Evolutionary conservation across 2,113 vertebrate species (phyloP).

Genomic region (Dipodomys ordii): DNA sequence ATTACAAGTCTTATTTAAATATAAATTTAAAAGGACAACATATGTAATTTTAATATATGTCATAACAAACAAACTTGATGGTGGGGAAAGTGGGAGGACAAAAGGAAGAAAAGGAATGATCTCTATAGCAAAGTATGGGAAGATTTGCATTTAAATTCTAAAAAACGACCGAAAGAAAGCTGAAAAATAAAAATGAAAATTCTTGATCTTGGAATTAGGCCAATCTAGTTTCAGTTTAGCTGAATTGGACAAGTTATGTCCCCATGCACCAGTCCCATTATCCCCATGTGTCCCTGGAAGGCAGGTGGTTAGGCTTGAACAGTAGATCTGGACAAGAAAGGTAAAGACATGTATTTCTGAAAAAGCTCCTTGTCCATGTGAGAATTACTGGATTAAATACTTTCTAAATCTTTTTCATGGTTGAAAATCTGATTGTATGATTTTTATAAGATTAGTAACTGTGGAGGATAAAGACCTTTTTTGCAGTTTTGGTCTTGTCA

Average conservation of each 20-base stretch:
- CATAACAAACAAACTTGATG: constrained; percentile 13
- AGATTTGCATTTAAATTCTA: constrained; percentile 32
- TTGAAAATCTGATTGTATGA: constrained; percentile 38
- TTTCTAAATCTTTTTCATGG: neutral
- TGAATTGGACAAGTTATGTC: constrained; percentile 16
- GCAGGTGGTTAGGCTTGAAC: neutral
- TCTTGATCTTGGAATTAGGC: neutral
- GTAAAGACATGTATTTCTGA: neutral
- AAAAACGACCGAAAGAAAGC: neutral
- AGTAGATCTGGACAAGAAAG: neutral
- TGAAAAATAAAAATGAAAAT: constrained; percentile 56
- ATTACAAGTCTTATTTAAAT: too few relatives aligned
- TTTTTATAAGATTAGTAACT: constrained; percentile 47
- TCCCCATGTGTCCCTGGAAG: neutral
- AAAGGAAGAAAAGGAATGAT: constrained; percentile 3
- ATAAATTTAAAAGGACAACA: too few relatives aligned
- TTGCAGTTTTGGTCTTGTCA: constrained; percentile 17
- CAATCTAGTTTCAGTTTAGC: neutral
- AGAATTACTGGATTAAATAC: constrained; percentile 20
- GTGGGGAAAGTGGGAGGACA: neutral
- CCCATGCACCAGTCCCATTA: neutral
- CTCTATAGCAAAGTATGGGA: neutral
- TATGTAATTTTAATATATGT: constrained; percentile 5
- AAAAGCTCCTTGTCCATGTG: neutral
- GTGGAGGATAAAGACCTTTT: neutral